A percentile compares a stretch with the other conserved stretches of the same genome.
Conservation (phyloP, 2,113 vertebrate genomes). For the Recurvirostra avosetta region DNA sequence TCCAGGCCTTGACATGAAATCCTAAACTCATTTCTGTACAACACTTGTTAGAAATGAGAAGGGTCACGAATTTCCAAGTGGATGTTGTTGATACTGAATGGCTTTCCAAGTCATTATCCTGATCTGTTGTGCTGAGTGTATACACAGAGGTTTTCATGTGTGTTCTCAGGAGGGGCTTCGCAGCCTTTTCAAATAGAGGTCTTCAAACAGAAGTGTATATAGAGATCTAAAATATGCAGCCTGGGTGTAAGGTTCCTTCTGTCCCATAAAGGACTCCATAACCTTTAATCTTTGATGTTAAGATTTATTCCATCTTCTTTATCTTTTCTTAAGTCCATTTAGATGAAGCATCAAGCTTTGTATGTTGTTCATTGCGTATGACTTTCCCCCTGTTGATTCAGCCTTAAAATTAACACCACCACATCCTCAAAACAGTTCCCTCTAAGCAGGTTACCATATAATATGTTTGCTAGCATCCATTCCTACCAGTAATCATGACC, state of each 20-base stretch:
- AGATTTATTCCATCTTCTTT: neutral
- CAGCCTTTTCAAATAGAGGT: neutral
- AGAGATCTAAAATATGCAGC: neutral
- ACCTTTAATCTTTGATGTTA: neutral
- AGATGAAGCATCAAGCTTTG: neutral
- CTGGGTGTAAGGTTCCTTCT: neutral
- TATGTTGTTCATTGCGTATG: neutral
- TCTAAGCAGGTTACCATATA: neutral
- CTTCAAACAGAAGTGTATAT: neutral
- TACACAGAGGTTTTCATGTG: neutral
- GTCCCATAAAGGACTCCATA: neutral
- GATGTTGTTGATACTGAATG: neutral
- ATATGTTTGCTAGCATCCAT: neutral
- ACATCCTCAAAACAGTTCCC: neutral
- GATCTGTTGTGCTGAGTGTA: fast-evolving
- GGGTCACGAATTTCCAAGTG: neutral
- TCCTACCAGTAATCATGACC: neutral
- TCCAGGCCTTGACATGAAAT: neutral
- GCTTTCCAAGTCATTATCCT: neutral
- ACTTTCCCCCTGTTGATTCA: neutral
- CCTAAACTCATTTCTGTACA: neutral
- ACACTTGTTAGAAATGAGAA: neutral
- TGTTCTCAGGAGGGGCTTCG: neutral
- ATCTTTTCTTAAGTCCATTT: neutral
- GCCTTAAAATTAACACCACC: neutral